Evolutionary conservation across 2,888 invertebrate genomes (phyloP).

Genomic region (Drosophila robusta): DNA sequence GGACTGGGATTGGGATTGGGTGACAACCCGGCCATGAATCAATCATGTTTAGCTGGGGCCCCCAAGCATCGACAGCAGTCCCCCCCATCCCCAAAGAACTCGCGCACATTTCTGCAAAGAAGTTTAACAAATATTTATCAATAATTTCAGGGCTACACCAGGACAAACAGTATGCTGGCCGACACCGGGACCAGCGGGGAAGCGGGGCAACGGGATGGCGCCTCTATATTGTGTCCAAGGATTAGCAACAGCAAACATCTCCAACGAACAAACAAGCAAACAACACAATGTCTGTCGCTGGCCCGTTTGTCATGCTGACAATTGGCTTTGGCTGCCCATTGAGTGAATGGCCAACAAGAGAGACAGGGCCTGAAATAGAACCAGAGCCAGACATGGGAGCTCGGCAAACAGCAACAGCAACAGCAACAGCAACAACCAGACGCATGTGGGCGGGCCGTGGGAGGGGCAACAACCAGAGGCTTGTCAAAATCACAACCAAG

Average conservation of each 20-base stretch:
- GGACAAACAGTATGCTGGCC: constrained; percentile 58
- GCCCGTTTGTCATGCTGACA: constrained; percentile 75
- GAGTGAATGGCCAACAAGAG: constrained; percentile 46
- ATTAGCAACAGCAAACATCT: constrained; percentile 63
- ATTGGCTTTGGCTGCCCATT: constrained; percentile 69
- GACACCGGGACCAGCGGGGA: constrained; percentile 40
- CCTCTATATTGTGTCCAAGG: constrained; percentile 48
- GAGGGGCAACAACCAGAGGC: constrained; percentile 34
- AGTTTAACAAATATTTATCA: constrained; percentile 74
- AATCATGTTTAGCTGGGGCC: constrained; percentile 66
- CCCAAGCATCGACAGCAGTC: constrained; percentile 22
- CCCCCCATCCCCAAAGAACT: constrained; percentile 20
- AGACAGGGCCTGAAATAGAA: constrained; percentile 24
- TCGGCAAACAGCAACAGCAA: constrained; percentile 55
- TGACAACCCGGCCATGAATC: constrained; percentile 61
- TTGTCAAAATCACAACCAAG: constrained; percentile 74
- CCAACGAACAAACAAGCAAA: constrained; percentile 41
- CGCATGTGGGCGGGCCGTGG: constrained; percentile 26
- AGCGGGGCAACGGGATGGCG: background rate
- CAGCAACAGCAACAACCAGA: constrained; percentile 27
- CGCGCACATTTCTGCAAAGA: constrained; percentile 62
- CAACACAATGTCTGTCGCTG: constrained; percentile 64
- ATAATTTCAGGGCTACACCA: constrained; percentile 65
- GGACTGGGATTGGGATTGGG: constrained; percentile 33
- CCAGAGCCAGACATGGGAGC: constrained; percentile 43